Conservation (phyloP, 2,113 vertebrate species). For the Zosterops japonicus region DNA sequence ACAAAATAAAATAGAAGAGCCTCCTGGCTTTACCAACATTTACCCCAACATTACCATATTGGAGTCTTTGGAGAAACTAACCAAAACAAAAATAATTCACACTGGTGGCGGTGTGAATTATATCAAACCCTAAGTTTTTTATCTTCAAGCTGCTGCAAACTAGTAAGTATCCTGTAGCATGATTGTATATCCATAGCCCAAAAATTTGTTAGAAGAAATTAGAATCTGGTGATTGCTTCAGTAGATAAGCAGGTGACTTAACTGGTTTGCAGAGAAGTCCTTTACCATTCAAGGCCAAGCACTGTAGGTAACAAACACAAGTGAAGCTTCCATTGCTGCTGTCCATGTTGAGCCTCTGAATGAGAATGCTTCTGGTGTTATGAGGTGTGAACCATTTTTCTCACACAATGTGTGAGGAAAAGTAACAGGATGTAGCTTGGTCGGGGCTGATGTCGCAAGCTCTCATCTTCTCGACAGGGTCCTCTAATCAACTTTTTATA, state of each 20-base stretch:
- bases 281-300: not conserved
- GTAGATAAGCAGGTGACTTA: not conserved
- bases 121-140: not conserved
- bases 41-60: not conserved
- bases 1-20: not conserved
- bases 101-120: not conserved
- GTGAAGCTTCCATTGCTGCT: not conserved
- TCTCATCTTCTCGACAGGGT: not conserved
- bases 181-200: not conserved
- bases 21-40: not conserved
- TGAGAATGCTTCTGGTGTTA: not conserved
- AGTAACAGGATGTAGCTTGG: not conserved
- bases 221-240: not conserved
- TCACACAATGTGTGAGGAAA: not conserved
- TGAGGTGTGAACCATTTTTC: not conserved
- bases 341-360: not conserved
- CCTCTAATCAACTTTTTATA: not conserved
- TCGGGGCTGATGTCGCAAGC: not conserved
- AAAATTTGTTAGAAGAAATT: not conserved
- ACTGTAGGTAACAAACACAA: not conserved
- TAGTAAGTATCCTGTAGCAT: not conserved
- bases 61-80: not conserved
- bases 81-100: not conserved
- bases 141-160: not conserved
- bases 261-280: not conserved